phyloP scores from a whole-genome alignment of 37 sponge, comb jelly and placozoan species.

The Halichondria panicea region DNA sequence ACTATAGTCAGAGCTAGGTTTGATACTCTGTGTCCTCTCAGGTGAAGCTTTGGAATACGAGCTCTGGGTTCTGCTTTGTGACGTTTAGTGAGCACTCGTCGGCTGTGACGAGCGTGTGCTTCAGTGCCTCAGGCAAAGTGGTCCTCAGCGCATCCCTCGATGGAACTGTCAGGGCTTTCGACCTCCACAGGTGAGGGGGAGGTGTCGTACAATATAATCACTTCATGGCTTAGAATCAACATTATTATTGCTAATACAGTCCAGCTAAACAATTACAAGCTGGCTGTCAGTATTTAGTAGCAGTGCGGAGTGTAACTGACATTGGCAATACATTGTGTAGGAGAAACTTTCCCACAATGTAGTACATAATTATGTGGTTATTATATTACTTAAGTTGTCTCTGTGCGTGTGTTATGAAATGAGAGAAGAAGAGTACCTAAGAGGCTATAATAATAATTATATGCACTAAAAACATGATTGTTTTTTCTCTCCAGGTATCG shows the following conservation, averaged over 20 bases:
- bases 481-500: slow-evolving; percentile 75
- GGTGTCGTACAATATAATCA: too few relatives aligned
- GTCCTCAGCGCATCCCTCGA: slow-evolving; percentile 89
- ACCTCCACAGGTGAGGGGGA: slow-evolving; percentile 88
- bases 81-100: slow-evolving; percentile 95
- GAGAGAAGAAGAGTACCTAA: too few relatives aligned
- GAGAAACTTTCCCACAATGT: neutral
- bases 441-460: too few relatives aligned
- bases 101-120: slow-evolving; percentile 77
- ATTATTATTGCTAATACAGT: too few relatives aligned
- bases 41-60: slow-evolving; percentile 96
- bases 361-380: too few relatives aligned
- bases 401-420: too few relatives aligned
- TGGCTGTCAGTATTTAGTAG: neutral
- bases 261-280: neutral
- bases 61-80: slow-evolving; percentile 91
- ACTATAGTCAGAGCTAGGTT: neutral
- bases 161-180: slow-evolving; percentile 96
- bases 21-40: slow-evolving; percentile 7
- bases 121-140: slow-evolving; percentile 74
- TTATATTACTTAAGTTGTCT: too few relatives aligned
- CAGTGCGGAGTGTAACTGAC: too few relatives aligned
- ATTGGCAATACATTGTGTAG: too few relatives aligned
- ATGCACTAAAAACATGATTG: too few relatives aligned
- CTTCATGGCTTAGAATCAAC: too few relatives aligned